Evolutionary conservation across 2,888 invertebrate species (phyloP).

Genomic region (Cerastoderma edule): DNA sequence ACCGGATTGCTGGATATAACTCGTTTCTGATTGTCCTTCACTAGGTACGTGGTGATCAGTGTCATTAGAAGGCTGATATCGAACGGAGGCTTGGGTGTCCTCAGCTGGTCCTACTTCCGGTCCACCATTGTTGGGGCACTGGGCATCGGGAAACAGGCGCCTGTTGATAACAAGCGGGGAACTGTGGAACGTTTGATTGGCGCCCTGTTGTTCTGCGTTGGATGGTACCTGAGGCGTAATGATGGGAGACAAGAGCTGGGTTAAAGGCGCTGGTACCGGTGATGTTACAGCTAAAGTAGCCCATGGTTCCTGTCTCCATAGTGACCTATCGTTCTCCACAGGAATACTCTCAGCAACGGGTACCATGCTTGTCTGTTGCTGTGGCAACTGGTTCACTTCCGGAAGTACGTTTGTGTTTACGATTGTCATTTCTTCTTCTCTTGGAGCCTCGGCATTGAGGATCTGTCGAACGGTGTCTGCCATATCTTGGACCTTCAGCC

Average conservation of each 20-base stretch:
- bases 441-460: constrained; percentile 3
- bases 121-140: not conserved
- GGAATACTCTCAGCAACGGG: not conserved
- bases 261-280: constrained; percentile 9
- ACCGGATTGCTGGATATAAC: no score
- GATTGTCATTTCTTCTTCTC: not conserved
- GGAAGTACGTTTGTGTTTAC: not conserved
- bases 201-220: not conserved
- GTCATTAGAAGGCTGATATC: no score
- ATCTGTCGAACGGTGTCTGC: constrained; percentile 48
- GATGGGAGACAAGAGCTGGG: not conserved
- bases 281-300: not conserved
- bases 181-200: not conserved
- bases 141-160: constrained; percentile 38
- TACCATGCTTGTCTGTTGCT: not conserved
- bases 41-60: no score
- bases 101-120: not conserved
- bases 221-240: constrained; percentile 2
- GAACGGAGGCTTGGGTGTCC: constrained; percentile 14
- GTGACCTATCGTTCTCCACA: not conserved
- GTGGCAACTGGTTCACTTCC: not conserved
- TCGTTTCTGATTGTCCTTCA: no score
- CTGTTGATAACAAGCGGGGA: constrained; percentile 25
- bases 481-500: constrained; percentile 56
- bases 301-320: not conserved